Base-by-base conservation (phyloP, 2,113 vertebrate genomes). In the Uria aalge region DNA sequence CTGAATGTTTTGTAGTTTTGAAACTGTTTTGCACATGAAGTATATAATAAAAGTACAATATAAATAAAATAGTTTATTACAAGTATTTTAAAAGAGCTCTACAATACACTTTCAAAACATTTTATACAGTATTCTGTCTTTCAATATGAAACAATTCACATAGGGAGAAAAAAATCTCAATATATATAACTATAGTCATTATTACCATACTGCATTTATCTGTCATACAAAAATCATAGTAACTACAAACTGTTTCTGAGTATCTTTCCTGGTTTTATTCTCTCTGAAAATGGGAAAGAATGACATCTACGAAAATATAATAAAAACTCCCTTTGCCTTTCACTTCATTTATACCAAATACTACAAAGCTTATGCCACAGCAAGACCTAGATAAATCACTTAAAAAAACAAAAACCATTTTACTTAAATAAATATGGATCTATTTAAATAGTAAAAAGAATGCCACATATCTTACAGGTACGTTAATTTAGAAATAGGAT, bases 71-170 rank as follows among this genome's bases (percentile, higher is more conserved):
- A 90, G 73, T 98, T 96, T 95, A 96, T 98, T 97, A 90, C 87
- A 96, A 90, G 94, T 97, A 97, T 94, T 97, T 98, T 82, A 93
- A 43, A 96, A 96, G 92, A 97, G 90, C 84, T 97, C 96, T 97
- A 96, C 90, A 94, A 81, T 96, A 96, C 87, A 95, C 89, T 95
- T 97, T 89, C 74, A 95, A 96, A 97, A 96, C 95, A 96, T 96
- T 90, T 97, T 84, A 94, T 96, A 97, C 83, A 92, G 50, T 92
- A 94, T 94, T 94, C 67, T 94, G 88, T 96, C 97, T 98, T 98
- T 97, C 97, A 97, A 96, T 97, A 97, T 97, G 96, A 98, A 98
- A 97, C 95, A 96, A 96, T 71, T 94, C 86, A 92, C 86, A 94
- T 2, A 62, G 73, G 68, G 22, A 87, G 90, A 90, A 94, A 96